phyloP scores from a whole-genome alignment of 2,113 vertebrate genomes.

The Aythya baeri region DNA sequence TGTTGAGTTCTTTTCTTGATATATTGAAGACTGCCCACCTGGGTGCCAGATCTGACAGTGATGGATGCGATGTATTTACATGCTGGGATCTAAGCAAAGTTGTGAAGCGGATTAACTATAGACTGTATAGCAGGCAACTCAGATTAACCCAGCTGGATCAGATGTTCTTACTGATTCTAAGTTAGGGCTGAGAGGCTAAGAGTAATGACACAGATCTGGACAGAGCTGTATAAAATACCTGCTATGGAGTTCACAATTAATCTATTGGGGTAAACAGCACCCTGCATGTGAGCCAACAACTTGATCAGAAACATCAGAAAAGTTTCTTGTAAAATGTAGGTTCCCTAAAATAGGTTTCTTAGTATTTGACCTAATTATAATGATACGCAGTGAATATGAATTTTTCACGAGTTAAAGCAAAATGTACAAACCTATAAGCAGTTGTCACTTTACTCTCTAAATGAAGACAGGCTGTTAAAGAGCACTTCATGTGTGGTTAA shows the following conservation, averaged over 20 bases:
- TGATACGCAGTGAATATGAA: background rate
- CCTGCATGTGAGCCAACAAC: background rate
- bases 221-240: background rate
- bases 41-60: background rate
- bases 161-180: background rate
- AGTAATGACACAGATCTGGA: background rate
- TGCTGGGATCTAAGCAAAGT: background rate
- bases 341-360: background rate
- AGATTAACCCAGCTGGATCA: background rate
- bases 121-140: background rate
- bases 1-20: background rate
- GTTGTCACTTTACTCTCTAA: background rate
- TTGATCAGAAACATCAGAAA: background rate
- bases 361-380: background rate
- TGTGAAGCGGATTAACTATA: background rate
- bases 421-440: background rate
- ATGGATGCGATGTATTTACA: background rate
- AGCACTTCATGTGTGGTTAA: background rate
- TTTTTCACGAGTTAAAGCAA: constrained; percentile 4
- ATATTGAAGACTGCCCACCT: background rate
- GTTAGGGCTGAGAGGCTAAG: background rate
- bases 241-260: background rate
- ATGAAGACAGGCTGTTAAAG: background rate
- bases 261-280: background rate
- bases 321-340: background rate